phyloP scores from a whole-genome alignment of 2,888 invertebrate genomes.

The Drosophila limbata region DNA sequence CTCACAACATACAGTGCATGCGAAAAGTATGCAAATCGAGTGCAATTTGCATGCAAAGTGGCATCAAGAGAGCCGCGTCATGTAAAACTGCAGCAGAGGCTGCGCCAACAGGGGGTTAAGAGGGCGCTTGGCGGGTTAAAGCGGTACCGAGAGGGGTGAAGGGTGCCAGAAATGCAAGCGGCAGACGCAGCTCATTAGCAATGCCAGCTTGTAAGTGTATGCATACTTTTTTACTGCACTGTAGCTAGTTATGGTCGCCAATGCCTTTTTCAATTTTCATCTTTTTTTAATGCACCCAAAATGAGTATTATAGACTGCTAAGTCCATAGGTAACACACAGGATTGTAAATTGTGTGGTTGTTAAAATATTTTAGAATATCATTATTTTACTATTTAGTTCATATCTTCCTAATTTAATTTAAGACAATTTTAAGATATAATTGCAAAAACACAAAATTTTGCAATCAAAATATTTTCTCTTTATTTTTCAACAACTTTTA shows the following conservation, averaged over 20 bases:
- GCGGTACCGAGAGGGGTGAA: not conserved
- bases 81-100: slow-evolving; percentile 45
- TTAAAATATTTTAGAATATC: too few relatives aligned
- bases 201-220: slow-evolving; percentile 33
- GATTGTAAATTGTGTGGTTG: too few relatives aligned
- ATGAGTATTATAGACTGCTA: not conserved
- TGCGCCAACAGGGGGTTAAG: not conserved
- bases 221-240: slow-evolving; percentile 35
- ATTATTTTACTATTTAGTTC: too few relatives aligned
- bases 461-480: too few relatives aligned
- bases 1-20: slow-evolving; percentile 61
- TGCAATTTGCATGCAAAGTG: slow-evolving; percentile 78
- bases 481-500: too few relatives aligned
- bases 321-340: slow-evolving; percentile 3
- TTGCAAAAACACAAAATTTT: too few relatives aligned
- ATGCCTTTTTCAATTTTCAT: not conserved
- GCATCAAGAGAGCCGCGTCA: slow-evolving; percentile 62
- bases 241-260: slow-evolving; percentile 21
- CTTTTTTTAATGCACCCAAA: not conserved
- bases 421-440: too few relatives aligned
- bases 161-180: slow-evolving; percentile 23
- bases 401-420: too few relatives aligned
- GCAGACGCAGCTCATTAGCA: slow-evolving; percentile 59
- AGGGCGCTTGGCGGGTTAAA: not conserved
- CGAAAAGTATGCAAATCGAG: slow-evolving; percentile 75